Percentiles rank a stretch among this genome's conserved stretches.
These are phyloP conservation scores for Hemicordylus capensis DNA, from an alignment of 2,113 vertebrate genomes.

Conservation along the genomic window DNA sequence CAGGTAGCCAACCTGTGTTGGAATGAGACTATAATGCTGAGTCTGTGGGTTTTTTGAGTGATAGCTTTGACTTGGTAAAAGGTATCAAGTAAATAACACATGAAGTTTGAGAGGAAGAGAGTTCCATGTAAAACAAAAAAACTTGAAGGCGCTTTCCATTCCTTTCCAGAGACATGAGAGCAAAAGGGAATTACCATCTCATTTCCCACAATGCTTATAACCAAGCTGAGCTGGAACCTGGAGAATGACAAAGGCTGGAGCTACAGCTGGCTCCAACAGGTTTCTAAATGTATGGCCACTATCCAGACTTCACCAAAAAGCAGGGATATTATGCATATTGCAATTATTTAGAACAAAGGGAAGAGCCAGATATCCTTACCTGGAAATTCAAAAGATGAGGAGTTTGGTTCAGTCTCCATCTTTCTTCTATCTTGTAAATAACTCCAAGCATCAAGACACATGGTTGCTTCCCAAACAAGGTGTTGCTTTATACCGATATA, in stretches of 20 bases:
- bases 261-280: neutral
- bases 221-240: slow-evolving; percentile 19
- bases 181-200: slow-evolving; percentile 44
- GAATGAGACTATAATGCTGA: slow-evolving; percentile 47
- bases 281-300: slow-evolving; percentile 24
- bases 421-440: slow-evolving; percentile 70
- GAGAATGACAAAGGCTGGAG: slow-evolving; percentile 23
- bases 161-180: neutral
- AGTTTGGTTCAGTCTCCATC: slow-evolving; percentile 70
- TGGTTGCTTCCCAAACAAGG: slow-evolving; percentile 67
- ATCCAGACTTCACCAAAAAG: slow-evolving; percentile 5
- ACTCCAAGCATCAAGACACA: slow-evolving; percentile 58
- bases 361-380: slow-evolving; percentile 70
- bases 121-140: slow-evolving; percentile 38
- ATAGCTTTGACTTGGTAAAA: slow-evolving; percentile 76
- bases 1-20: slow-evolving; percentile 30
- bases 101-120: slow-evolving; percentile 26
- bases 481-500: slow-evolving; percentile 60
- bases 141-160: slow-evolving; percentile 37
- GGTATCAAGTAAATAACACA: slow-evolving; percentile 57
- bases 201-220: slow-evolving; percentile 43
- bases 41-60: slow-evolving; percentile 22
- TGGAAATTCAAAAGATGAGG: slow-evolving; percentile 63
- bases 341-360: slow-evolving; percentile 61
- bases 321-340: slow-evolving; percentile 23